Percentiles rank a stretch among this genome's conserved stretches.
Evolutionary conservation across 2,797 vertebrate genomes (phyloP).

Genomic region (Neopelma chrysocephalum): DNA sequence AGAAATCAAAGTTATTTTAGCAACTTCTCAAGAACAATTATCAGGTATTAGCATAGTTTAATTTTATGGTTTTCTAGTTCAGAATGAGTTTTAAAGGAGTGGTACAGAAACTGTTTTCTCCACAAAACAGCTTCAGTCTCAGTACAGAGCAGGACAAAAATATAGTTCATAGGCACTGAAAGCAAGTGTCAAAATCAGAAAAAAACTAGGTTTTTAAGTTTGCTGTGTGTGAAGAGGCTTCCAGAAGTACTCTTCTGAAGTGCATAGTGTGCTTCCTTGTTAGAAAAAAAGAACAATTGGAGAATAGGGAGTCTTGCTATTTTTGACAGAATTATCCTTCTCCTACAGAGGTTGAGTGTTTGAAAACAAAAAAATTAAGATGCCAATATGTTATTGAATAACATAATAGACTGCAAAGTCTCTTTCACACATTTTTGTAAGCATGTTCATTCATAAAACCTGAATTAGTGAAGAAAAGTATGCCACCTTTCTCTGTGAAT

Average conservation of each 20-base stretch:
- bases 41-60: neutral
- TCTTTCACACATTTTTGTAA: neutral
- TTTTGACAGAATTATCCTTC: neutral
- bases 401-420: neutral
- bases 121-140: too few species aligned
- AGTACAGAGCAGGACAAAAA: too few species aligned
- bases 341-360: neutral
- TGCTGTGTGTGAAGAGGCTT: too few species aligned
- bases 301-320: too few species aligned
- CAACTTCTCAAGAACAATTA: neutral
- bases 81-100: neutral
- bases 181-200: too few species aligned
- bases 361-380: neutral
- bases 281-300: too few species aligned
- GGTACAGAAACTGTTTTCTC: neutral
- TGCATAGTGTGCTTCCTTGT: too few species aligned
- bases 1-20: neutral
- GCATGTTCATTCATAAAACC: neutral
- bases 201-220: too few species aligned
- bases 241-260: too few species aligned
- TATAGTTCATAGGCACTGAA: too few species aligned
- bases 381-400: neutral
- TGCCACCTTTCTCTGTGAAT: neutral
- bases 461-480: neutral
- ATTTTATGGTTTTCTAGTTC: neutral